These are phyloP conservation scores for Tringa solitaria DNA, from an alignment of 2,113 vertebrate genomes.

Conservation along the genomic window DNA sequence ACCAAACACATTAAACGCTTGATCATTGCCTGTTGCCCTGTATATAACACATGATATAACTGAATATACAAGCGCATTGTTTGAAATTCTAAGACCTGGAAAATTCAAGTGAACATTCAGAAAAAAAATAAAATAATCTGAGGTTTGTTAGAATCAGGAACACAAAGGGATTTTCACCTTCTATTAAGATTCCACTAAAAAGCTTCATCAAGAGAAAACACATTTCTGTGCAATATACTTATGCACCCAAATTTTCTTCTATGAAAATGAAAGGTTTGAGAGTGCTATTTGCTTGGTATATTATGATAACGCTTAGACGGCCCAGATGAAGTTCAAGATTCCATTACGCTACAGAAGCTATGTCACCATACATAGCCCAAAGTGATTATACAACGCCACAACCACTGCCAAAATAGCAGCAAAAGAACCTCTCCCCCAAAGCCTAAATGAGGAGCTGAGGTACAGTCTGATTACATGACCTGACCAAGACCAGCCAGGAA, in stretches of 20 bases:
- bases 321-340: not conserved
- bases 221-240: not conserved
- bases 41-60: not conserved
- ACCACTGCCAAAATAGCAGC: not conserved
- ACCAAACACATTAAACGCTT: not conserved
- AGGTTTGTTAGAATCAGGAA: not conserved
- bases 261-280: not conserved
- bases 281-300: not conserved
- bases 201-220: not conserved
- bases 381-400: not conserved
- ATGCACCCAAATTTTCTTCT: not conserved
- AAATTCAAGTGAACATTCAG: not conserved
- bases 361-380: not conserved
- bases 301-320: not conserved
- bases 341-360: not conserved
- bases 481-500: not conserved
- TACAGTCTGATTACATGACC: not conserved
- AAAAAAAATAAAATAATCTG: not conserved
- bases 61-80: not conserved
- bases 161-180: not conserved
- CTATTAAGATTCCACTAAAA: not conserved
- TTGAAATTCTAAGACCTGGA: not conserved
- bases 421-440: not conserved
- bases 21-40: not conserved
- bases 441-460: not conserved